A percentile compares a stretch with the other conserved stretches of the same genome.
Conservation (phyloP, 2,888 invertebrate species). For the Patella caerulea region DNA sequence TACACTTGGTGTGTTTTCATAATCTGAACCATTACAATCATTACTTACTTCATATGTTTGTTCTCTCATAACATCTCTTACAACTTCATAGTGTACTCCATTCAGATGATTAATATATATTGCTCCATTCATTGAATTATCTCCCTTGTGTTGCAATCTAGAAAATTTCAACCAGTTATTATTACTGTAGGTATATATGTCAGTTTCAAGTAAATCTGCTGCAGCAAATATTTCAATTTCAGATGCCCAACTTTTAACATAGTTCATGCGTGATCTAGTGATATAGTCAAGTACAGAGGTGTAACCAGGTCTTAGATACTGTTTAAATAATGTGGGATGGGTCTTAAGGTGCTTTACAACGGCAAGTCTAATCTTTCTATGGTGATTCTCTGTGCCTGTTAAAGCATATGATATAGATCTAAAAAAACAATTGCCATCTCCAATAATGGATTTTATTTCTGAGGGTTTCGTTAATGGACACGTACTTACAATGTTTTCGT, state of each 20-base stretch:
- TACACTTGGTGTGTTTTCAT: no score
- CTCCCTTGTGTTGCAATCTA: not conserved
- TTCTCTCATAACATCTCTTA: not conserved
- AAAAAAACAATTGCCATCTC: not conserved
- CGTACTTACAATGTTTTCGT: not conserved
- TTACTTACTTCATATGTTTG: not conserved
- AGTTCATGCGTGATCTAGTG: not conserved
- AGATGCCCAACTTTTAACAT: not conserved
- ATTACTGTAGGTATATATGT: not conserved
- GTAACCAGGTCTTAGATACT: not conserved
- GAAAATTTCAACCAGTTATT: conserved; percentile 3
- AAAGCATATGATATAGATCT: not conserved
- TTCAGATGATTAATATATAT: not conserved
- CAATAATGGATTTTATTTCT: not conserved
- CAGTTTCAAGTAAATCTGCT: conserved; percentile 1
- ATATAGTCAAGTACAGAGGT: not conserved
- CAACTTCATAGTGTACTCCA: not conserved
- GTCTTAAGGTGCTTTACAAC: not conserved
- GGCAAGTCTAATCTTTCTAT: not conserved
- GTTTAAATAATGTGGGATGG: not conserved
- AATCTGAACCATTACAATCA: no score
- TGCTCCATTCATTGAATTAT: not conserved
- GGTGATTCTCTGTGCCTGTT: not conserved
- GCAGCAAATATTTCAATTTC: not conserved
- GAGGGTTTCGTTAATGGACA: not conserved